phyloP scores from a whole-genome alignment of 2,888 invertebrate species.

The Nomada ruficornis region DNA sequence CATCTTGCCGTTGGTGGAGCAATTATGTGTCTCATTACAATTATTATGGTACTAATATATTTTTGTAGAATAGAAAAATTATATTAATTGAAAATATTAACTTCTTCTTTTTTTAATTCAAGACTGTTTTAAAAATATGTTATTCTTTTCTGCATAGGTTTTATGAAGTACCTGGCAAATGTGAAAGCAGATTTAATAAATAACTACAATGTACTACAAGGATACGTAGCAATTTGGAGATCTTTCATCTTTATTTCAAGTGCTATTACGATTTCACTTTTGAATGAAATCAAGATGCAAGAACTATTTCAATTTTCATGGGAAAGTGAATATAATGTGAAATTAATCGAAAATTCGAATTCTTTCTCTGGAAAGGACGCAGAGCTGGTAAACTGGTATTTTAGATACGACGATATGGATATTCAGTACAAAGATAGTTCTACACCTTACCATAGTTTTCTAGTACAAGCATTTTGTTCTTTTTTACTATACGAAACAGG shows the following conservation, averaged over 20 bases:
- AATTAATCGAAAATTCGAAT: constrained; percentile 67
- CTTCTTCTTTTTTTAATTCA: neutral
- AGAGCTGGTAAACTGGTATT: neutral
- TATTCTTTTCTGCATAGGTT: constrained; percentile 72
- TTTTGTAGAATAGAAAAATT: neutral
- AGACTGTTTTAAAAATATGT: neutral
- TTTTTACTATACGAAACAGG: constrained; percentile 88
- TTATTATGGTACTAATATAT: constrained; percentile 71
- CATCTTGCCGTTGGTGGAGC: constrained; percentile 94
- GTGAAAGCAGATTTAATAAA: constrained; percentile 86
- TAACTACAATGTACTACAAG: constrained; percentile 90
- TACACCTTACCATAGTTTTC: constrained; percentile 86
- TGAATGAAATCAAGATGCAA: constrained; percentile 71
- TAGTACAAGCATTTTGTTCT: constrained; percentile 88
- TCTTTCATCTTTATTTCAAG: constrained; percentile 89
- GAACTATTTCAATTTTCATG: constrained; percentile 74
- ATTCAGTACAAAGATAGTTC: constrained; percentile 45
- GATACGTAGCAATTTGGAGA: constrained; percentile 91
- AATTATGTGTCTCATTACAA: constrained; percentile 88
- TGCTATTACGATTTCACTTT: constrained; percentile 86
- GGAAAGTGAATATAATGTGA: constrained; percentile 70
- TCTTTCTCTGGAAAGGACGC: neutral
- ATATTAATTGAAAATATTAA: neutral
- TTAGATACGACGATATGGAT: constrained; percentile 21
- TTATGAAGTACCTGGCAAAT: constrained; percentile 83